Base-by-base conservation (phyloP, 2,888 invertebrate genomes). In the Caenorhabditis sulstoni region DNA sequence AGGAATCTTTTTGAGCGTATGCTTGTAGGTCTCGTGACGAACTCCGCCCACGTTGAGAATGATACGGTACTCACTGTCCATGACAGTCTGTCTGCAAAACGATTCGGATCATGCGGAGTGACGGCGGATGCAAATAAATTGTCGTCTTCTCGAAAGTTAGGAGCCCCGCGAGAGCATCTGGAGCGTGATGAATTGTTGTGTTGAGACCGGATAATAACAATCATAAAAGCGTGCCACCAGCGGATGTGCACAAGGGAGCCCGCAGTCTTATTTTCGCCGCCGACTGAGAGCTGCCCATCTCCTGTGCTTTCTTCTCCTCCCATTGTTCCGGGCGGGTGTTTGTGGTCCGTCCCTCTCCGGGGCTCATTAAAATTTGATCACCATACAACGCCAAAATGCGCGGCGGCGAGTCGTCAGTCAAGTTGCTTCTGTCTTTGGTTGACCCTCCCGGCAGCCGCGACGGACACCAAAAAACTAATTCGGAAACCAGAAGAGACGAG, bases 31-130 rank as follows among this genome's bases (percentile, higher is more conserved):
- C 86, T 92, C 98, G 92, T 98, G 97, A 74, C 99, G 94, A 90
- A 98, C 97, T 61, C 98, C 98, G 53, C 98, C 90, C 87, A 98
- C 97, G 92, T 99, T 99, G 90, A 99, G 94, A 86, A 98, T 96
- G 90, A 99, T 97, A 92, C 98, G 95, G 57, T 86, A 86, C 74
- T 89, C 89, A 62, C 84, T 87, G 81, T 89, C 89, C 89, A 89
- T 89, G 62, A 83, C 82, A 68, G 77, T 79, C 61, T 81, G 81
- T 70, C 84, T 84, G 81, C 29, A 84, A 75, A 44, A n/a, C n/a
- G n/a, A n/a, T n/a, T n/a, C n/a, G n/a, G n/a, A n/a, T n/a, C n/a
- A n/a, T n/a, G n/a, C n/a, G n/a, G n/a, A n/a, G n/a, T n/a, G n/a
- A n/a, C n/a, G n/a, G n/a, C n/a, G n/a, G n/a, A n/a, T 84, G 81